Evolutionary conservation across 2,113 vertebrate species (phyloP).

Genomic region (Syrmaticus mikado): DNA sequence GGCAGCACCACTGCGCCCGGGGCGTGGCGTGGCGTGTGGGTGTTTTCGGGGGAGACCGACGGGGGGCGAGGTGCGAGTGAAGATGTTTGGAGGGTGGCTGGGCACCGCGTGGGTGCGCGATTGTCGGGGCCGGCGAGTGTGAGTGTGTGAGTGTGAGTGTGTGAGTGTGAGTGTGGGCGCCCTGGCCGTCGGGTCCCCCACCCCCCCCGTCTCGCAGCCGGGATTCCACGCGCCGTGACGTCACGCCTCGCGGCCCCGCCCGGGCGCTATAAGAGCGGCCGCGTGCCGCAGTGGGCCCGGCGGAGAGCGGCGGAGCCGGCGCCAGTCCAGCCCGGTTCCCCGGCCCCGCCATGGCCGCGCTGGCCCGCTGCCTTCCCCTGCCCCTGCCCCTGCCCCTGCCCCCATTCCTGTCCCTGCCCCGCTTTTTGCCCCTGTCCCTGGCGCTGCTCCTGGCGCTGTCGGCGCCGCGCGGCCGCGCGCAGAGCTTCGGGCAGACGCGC

Average conservation of each 20-base stretch:
- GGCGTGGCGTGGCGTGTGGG: too few species aligned
- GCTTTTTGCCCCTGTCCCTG: too few species aligned
- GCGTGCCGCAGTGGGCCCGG: conserved; percentile 74
- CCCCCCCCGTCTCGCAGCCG: background rate
- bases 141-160: too few species aligned
- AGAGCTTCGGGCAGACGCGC: conserved; percentile 91
- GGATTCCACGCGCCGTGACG: conserved; percentile 79
- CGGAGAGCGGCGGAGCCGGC: conserved; percentile 26
- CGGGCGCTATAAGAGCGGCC: conserved; percentile 73
- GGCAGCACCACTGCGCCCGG: too few species aligned
- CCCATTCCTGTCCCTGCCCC: background rate
- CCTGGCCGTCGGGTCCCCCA: too few species aligned
- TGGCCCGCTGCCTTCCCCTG: background rate
- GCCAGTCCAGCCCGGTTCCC: background rate
- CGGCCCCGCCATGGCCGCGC: conserved; percentile 71
- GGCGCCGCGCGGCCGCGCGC: conserved; percentile 73
- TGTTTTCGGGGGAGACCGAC: too few species aligned
- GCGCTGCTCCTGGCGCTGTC: conserved; percentile 75
- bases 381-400: background rate
- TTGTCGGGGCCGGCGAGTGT: too few species aligned
- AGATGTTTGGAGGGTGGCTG: too few species aligned
- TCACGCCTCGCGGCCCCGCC: conserved; percentile 68
- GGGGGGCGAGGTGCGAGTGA: too few species aligned
- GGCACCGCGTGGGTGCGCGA: too few species aligned
- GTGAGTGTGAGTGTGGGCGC: too few species aligned